These are phyloP conservation scores for Harpagifer antarcticus DNA, from an alignment of 2,797 vertebrate genomes.

Conservation along the genomic window DNA sequence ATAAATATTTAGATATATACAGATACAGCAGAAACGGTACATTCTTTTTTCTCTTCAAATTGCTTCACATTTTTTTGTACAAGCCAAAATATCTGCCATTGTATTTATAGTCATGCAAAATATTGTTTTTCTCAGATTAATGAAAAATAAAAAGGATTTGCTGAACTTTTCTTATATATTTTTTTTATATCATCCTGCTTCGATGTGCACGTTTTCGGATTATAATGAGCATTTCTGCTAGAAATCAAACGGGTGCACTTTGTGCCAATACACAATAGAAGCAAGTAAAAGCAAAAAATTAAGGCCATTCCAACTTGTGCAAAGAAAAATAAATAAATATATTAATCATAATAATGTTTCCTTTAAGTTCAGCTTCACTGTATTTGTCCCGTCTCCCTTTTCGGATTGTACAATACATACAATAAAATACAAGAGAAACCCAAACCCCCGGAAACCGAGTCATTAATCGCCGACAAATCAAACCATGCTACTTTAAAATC, in stretches of 20 bases:
- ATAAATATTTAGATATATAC: conserved; percentile 99
- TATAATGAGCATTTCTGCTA: conserved; percentile 74
- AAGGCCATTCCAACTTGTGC: conserved; percentile 94
- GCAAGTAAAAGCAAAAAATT: conserved; percentile 87
- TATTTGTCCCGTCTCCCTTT: conserved; percentile 55
- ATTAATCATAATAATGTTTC: conserved; percentile 57
- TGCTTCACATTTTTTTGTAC: conserved; percentile 90
- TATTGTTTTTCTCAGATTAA: conserved; percentile 88
- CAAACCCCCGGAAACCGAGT: conserved; percentile 41
- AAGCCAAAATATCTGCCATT: conserved; percentile 96
- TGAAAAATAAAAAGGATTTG: conserved; percentile 88
- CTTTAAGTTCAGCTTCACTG: conserved; percentile 73
- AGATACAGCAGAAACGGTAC: conserved; percentile 97
- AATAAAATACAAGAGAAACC: conserved; percentile 70
- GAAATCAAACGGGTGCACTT: conserved; percentile 89
- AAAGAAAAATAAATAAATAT: conserved; percentile 74
- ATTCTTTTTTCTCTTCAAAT: conserved; percentile 93
- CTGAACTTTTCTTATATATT: conserved; percentile 62
- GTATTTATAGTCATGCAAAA: conserved; percentile 94
- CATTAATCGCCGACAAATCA: conserved; percentile 71
- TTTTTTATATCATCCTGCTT: conserved; percentile 74
- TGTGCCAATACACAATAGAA: conserved; percentile 88
- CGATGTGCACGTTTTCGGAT: conserved; percentile 80
- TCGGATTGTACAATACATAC: conserved; percentile 70
- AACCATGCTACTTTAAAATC: conserved; percentile 81